Base-by-base conservation (phyloP, 2,113 vertebrate species). In the Oryzias melastigma region DNA sequence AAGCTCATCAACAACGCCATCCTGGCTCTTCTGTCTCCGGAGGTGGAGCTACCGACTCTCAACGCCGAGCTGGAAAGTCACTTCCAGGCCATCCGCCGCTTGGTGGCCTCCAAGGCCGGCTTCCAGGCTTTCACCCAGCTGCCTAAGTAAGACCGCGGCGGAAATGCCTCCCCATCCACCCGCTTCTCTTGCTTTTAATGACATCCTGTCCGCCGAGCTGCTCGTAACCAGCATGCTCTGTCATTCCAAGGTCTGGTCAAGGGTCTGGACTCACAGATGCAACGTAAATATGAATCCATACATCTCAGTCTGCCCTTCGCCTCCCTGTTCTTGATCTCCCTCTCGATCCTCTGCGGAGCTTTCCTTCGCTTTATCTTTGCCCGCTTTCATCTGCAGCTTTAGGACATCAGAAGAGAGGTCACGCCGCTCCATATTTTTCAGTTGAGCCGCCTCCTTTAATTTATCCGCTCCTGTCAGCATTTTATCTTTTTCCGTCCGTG, bases 61-160 rank as follows among this genome's bases (percentile, higher is more conserved):
- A 97, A 95, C 42, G 78, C 94, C n/a, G 97, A 99, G 78, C 93
- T 99, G 48, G 96, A 98, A 90, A 98, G 96, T 75, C 97, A 99
- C 13, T 99, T 99, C 84, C 97, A 99, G 91, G 96, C 97, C 71
- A 93, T 99, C 41, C 92, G 97, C 24, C 91, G 97, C 67, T 85
- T 99, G 22, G 96, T 98, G 73, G 97, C 97, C 77, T 99, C 97
- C 73, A 99, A 98, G 91, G 97, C 97, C 8, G 97, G 97, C 42
- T 99, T 99, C 89, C 92, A 95, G 84, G 97, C 97, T 53, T 99
- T 99, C 81, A 99, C 97, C 65, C 96, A 98, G 80, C 95, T 99
- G 85, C 97, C 94, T 52, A 97, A 93, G 96, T 99, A 94, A 91
- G 93, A 62, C 51, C 14, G n/a, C 44, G 25, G 22, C 44, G 14